phyloP scores from a whole-genome alignment of 1,140 invertebrate genomes.

The Neelides sp. region DNA sequence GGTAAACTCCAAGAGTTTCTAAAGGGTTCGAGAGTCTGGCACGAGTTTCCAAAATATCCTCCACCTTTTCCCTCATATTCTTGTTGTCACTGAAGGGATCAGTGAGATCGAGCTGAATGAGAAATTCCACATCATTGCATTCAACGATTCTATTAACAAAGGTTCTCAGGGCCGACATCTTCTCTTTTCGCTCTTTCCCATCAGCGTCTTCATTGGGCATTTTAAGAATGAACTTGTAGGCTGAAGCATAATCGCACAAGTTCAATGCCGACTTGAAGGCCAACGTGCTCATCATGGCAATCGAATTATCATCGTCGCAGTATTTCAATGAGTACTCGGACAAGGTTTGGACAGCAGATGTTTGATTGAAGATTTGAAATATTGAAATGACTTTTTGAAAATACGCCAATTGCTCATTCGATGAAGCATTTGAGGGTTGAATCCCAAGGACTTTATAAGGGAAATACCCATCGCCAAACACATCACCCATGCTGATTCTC shows the following conservation, averaged over 20 bases:
- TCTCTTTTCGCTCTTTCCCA: slow-evolving; percentile 12
- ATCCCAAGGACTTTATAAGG: no score
- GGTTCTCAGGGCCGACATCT: slow-evolving; percentile 16
- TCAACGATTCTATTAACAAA: slow-evolving; percentile 18
- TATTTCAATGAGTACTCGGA: slow-evolving; percentile 12
- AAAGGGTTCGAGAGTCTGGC: slow-evolving; percentile 27
- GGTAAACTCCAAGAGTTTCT: slow-evolving; percentile 20
- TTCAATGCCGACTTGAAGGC: slow-evolving; percentile 27
- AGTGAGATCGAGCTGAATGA: slow-evolving; percentile 16
- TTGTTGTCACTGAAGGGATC: slow-evolving; percentile 13
- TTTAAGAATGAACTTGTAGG: slow-evolving; percentile 18
- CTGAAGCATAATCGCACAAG: slow-evolving; percentile 20
- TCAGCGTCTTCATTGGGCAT: slow-evolving; percentile 11
- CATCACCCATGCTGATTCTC: no score
- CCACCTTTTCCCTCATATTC: slow-evolving; percentile 19
- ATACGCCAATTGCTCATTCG: no score
- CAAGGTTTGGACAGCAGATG: slow-evolving; percentile 14
- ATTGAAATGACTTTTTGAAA: slow-evolving; percentile 24
- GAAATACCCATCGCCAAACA: slow-evolving; percentile 16
- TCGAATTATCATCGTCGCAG: slow-evolving; percentile 4
- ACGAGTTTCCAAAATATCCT: slow-evolving; percentile 22
- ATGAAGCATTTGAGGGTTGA: no score
- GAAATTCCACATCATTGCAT: slow-evolving; percentile 15
- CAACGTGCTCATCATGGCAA: slow-evolving; percentile 18
- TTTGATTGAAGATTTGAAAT: slow-evolving; percentile 24